These are phyloP conservation scores for Platyscapa corneri DNA, from an alignment of 1,140 invertebrate species.

Conservation along the genomic window DNA sequence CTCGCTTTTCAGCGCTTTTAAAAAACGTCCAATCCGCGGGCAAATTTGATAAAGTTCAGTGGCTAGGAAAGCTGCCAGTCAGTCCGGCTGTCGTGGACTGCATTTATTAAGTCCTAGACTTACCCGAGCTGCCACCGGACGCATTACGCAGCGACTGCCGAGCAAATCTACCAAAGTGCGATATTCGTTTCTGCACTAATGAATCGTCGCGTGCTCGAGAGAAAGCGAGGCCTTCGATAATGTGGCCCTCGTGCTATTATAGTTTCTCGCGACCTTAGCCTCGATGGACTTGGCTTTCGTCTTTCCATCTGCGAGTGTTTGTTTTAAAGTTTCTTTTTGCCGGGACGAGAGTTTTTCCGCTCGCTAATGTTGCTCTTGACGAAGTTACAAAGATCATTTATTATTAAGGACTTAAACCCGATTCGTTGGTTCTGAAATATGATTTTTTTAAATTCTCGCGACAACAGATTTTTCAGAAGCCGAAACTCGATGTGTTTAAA, in stretches of 20 bases:
- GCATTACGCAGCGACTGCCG: not conserved
- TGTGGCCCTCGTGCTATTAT: slow-evolving; percentile 30
- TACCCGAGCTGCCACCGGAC: not conserved
- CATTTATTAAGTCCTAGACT: slow-evolving; percentile 20
- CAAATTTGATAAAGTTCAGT: slow-evolving; percentile 7
- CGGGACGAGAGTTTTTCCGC: too few relatives aligned
- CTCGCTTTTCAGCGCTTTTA: not conserved
- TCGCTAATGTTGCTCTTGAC: too few relatives aligned
- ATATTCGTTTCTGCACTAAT: not conserved
- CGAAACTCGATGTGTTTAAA: too few relatives aligned
- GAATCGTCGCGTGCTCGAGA: slow-evolving; percentile 29
- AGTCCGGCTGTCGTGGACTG: slow-evolving; percentile 32
- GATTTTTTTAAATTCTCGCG: too few relatives aligned
- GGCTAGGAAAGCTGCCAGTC: slow-evolving; percentile 39
- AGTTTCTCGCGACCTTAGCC: slow-evolving; percentile 16
- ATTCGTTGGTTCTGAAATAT: too few relatives aligned
- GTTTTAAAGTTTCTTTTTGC: too few relatives aligned
- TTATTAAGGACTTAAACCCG: too few relatives aligned
- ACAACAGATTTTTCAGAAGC: too few relatives aligned
- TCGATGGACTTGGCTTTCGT: not conserved
- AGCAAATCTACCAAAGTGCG: not conserved
- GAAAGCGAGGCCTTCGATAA: slow-evolving; percentile 28
- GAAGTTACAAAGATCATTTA: too few relatives aligned
- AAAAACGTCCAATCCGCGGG: not conserved
- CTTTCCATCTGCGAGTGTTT: too few relatives aligned